A percentile compares a stretch with the other conserved stretches of the same genome.
Evolutionary conservation across 2,797 vertebrate species (phyloP).

Genomic region (Fratercula arctica): DNA sequence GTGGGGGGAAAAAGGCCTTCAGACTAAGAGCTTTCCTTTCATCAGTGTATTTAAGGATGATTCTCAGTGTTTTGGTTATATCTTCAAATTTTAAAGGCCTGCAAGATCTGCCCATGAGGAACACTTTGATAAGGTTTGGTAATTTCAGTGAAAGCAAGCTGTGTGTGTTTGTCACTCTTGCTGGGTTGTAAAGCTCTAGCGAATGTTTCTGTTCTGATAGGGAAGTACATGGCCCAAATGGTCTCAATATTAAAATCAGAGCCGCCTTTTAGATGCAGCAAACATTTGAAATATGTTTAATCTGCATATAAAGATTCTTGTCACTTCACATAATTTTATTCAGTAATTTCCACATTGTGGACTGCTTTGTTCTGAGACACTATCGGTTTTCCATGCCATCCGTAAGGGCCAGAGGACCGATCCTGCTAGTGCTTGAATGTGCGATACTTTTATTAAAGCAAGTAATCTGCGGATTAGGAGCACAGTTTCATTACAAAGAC

Average conservation of each 20-base stretch:
- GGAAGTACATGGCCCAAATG: neutral
- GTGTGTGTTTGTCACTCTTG: neutral
- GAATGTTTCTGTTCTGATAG: neutral
- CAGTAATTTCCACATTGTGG: neutral
- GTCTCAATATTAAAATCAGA: neutral
- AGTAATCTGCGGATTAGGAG: neutral
- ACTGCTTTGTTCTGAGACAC: neutral
- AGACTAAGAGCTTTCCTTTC: constrained; percentile 23
- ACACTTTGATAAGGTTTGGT: neutral
- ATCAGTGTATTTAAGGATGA: constrained; percentile 6
- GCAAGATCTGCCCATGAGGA: neutral
- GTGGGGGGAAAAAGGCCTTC: neutral
- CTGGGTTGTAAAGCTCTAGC: neutral
- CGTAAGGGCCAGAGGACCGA: neutral
- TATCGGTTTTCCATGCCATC: fast-evolving
- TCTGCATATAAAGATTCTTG: neutral
- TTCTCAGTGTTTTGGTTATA: neutral
- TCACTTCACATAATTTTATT: neutral
- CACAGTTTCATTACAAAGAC: neutral
- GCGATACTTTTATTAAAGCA: neutral
- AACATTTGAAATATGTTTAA: neutral
- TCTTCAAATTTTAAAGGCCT: neutral
- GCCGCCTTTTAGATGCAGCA: neutral
- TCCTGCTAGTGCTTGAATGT: neutral
- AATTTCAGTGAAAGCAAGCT: neutral